Evolutionary conservation across 2,113 vertebrate species (phyloP).

Genomic region (Leucosticte australis): DNA sequence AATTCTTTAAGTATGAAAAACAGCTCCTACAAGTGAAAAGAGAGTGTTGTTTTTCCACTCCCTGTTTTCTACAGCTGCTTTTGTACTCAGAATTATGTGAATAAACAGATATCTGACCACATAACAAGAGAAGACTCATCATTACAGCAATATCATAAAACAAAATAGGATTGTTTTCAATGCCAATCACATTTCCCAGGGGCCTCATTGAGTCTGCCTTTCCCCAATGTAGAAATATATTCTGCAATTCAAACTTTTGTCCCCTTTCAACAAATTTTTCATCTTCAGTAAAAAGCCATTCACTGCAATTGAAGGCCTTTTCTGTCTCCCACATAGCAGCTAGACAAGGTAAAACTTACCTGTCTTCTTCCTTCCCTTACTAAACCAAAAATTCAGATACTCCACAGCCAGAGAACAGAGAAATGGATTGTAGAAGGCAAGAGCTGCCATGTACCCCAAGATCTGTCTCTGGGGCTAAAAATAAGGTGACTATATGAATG

Average conservation of each 20-base stretch:
- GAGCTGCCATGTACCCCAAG: not conserved
- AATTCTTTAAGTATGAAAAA: not conserved
- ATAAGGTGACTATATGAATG: not conserved
- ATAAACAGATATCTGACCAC: not conserved
- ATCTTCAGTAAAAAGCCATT: not conserved
- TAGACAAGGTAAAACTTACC: not conserved
- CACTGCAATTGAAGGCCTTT: not conserved
- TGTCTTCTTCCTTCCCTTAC: not conserved
- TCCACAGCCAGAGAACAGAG: not conserved
- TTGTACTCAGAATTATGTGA: not conserved
- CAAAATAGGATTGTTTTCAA: constrained; percentile 9
- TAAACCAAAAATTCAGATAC: not conserved
- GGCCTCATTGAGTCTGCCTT: not conserved
- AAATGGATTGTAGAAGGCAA: not conserved
- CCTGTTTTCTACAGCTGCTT: not conserved
- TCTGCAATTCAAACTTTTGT: not conserved
- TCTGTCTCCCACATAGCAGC: not conserved
- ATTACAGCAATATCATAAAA: not conserved
- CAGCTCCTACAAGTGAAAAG: not conserved
- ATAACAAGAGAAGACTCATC: not conserved
- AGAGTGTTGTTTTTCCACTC: not conserved
- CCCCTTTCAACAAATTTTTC: not conserved
- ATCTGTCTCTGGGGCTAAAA: not conserved
- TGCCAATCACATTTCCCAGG: constrained; percentile 16
- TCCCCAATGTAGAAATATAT: not conserved